A percentile compares a stretch with the other conserved stretches of the same genome.
These are phyloP conservation scores for Octonoba sinensis DNA, from an alignment of 2,888 invertebrate genomes.

Conservation along the genomic window DNA sequence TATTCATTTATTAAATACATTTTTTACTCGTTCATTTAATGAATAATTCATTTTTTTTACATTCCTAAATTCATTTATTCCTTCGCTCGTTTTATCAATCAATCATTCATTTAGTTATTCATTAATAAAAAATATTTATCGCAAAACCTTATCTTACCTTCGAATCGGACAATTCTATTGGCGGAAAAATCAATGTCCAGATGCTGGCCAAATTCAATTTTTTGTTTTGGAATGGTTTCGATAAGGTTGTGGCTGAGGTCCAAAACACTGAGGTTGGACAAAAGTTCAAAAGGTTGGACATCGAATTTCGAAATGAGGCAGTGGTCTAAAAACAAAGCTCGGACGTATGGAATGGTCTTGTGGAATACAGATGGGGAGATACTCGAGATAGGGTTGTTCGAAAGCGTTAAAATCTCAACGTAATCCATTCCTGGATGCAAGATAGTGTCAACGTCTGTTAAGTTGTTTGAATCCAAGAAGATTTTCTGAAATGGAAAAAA, in stretches of 20 bases:
- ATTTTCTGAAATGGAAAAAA: conserved; percentile 24
- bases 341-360: conserved; percentile 3
- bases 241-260: conserved; percentile 42
- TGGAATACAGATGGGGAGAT: conserved; percentile 27
- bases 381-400: conserved; percentile 24
- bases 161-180: conserved; percentile 30
- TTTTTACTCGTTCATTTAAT: too few species aligned
- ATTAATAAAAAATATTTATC: too few species aligned
- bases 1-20: too few species aligned
- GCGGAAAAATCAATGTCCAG: conserved; percentile 32
- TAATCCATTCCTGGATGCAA: conserved; percentile 23
- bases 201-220: conserved; percentile 22
- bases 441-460: conserved; percentile 32
- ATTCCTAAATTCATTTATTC: too few species aligned
- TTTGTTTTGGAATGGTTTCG: conserved; percentile 21
- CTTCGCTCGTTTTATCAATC: too few species aligned
- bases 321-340: conserved; percentile 47
- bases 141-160: conserved; percentile 13
- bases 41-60: too few species aligned
- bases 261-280: conserved; percentile 8
- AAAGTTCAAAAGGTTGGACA: not conserved
- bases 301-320: conserved; percentile 32
- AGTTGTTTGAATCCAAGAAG: conserved; percentile 37
- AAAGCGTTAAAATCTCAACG: conserved; percentile 27
- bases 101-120: too few species aligned